Evolutionary conservation across 2,113 vertebrate species (phyloP).

Genomic region (Rousettus leschenaultii): DNA sequence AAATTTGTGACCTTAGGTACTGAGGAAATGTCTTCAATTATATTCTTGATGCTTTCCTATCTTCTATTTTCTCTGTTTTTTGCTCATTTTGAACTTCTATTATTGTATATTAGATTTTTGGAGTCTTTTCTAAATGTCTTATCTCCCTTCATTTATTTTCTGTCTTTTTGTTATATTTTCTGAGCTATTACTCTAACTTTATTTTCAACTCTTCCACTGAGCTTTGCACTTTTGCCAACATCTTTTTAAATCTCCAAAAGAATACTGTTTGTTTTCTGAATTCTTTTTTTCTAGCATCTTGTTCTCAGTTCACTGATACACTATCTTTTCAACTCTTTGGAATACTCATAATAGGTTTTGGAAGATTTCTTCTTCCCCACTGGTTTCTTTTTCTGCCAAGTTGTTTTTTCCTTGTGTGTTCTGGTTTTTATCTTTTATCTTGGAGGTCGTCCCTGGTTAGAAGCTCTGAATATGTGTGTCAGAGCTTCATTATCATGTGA

Average conservation of each 20-base stretch:
- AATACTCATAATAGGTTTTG: neutral
- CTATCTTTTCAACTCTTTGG: neutral
- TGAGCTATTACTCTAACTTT: neutral
- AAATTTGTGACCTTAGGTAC: neutral
- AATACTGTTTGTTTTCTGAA: neutral
- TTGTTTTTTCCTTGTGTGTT: neutral
- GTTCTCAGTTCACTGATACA: neutral
- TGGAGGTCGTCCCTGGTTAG: neutral
- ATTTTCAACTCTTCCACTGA: neutral
- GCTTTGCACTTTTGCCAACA: neutral
- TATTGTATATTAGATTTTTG: neutral
- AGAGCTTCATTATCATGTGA: neutral
- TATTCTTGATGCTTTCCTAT: conserved; percentile 25
- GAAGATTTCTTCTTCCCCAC: neutral
- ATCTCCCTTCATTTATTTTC: neutral
- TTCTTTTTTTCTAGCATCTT: neutral
- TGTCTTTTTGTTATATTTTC: neutral
- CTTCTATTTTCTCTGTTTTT: conserved; percentile 38
- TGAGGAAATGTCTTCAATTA: conserved; percentile 22
- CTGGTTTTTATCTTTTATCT: neutral
- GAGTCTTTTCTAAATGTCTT: neutral
- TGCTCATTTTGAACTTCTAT: conserved; percentile 21
- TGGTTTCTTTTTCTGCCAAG: neutral
- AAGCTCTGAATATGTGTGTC: neutral
- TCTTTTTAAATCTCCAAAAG: neutral